Evolutionary conservation across 2,888 invertebrate genomes (phyloP).

Genomic region (Lepetodrilus schrolli): DNA sequence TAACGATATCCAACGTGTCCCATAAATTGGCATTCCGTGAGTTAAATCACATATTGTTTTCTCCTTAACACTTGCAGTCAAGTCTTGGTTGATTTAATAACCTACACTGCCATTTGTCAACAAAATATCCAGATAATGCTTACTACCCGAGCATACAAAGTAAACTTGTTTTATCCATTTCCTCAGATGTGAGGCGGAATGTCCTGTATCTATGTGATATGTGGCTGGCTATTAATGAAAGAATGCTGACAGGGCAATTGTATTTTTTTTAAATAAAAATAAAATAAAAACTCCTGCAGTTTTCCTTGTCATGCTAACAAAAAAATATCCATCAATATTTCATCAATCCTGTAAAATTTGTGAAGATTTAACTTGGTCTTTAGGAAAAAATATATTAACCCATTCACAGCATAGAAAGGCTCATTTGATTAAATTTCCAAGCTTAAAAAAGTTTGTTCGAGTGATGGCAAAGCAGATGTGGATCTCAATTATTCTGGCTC

Average conservation of each 20-base stretch:
- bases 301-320: too few relatives aligned
- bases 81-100: conserved; percentile 6
- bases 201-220: background rate
- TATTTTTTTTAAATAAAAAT: background rate
- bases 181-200: too few relatives aligned
- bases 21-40: conserved; percentile 4
- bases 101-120: background rate
- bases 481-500: background rate
- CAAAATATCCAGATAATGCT: too few relatives aligned
- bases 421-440: conserved; percentile 19
- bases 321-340: conserved; percentile 15
- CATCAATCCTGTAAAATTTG: too few relatives aligned
- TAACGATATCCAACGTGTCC: background rate
- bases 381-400: too few relatives aligned
- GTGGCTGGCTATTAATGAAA: background rate
- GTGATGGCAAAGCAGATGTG: background rate
- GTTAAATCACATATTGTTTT: background rate
- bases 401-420: conserved; percentile 3
- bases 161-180: too few relatives aligned
- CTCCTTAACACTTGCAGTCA: background rate
- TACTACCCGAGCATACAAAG: too few relatives aligned
- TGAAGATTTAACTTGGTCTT: background rate
- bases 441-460: background rate
- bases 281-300: too few relatives aligned
- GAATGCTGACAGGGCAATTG: too few relatives aligned